Conservation (phyloP, 2,888 invertebrate species). For the Pachydiplax longipennis region DNA sequence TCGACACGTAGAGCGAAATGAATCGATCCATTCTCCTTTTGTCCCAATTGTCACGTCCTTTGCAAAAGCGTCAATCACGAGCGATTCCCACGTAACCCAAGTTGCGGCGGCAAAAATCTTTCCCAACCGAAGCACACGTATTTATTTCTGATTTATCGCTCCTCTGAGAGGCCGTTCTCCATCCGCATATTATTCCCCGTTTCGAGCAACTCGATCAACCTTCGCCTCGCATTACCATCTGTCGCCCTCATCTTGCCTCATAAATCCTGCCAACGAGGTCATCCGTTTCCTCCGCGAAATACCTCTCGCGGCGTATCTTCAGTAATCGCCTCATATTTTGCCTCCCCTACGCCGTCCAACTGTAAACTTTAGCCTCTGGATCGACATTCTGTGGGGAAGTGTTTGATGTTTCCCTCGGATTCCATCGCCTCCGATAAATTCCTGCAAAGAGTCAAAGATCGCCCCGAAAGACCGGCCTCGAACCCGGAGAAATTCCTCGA, state of each 20-base stretch:
- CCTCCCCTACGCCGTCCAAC: conserved; percentile 15
- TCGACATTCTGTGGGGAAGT: conserved; percentile 25
- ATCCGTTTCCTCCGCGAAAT: conserved; percentile 11
- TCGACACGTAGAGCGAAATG: no score
- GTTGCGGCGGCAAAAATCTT: not conserved
- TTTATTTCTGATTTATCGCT: not conserved
- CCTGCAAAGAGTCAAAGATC: conserved; percentile 20
- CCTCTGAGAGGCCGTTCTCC: not conserved
- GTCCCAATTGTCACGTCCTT: no score
- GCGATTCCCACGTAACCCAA: no score
- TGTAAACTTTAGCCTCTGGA: not conserved
- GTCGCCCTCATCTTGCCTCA: not conserved
- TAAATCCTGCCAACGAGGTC: conserved; percentile 10
- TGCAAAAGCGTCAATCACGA: no score
- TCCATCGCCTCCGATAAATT: conserved; percentile 41
- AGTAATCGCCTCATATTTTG: conserved; percentile 11
- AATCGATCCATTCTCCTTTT: no score
- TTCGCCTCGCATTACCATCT: conserved; percentile 1
- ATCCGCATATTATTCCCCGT: not conserved
- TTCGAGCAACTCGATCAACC: not conserved
- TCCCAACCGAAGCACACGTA: not conserved
- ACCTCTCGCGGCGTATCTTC: conserved; percentile 1
- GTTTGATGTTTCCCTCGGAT: conserved; percentile 38
- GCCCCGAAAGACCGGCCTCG: not conserved
- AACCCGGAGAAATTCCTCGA: not conserved